Conservation (phyloP, 2,888 invertebrate species). For the Rhorus exstirpatorius region DNA sequence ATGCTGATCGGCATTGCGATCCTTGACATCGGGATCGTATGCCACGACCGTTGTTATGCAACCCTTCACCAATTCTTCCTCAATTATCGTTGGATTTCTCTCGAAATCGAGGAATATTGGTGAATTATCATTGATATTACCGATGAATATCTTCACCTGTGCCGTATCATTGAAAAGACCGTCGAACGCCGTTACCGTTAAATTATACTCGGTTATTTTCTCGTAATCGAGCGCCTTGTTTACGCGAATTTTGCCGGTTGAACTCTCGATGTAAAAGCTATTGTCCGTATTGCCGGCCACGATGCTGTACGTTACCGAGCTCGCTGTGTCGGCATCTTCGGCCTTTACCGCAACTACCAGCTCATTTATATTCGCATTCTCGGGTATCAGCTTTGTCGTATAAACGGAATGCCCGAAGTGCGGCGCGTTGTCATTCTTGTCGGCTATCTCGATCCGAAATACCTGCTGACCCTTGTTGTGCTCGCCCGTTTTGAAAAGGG, state of each 20-base stretch:
- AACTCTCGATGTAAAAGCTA: constrained; percentile 94
- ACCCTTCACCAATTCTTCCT: constrained; percentile 90
- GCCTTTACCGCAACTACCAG: constrained; percentile 96
- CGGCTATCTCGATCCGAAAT: constrained; percentile 96
- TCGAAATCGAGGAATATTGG: constrained; percentile 92
- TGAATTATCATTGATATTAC: constrained; percentile 97
- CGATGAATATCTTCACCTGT: constrained; percentile 93
- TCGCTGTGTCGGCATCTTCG: constrained; percentile 94
- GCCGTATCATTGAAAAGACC: constrained; percentile 94
- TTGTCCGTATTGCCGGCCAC: constrained; percentile 94
- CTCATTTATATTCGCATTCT: constrained; percentile 94
- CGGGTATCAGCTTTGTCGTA: constrained; percentile 91
- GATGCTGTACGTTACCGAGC: constrained; percentile 95
- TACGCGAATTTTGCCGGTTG: constrained; percentile 94
- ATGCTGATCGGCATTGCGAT: constrained; percentile 91
- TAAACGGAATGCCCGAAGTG: constrained; percentile 93
- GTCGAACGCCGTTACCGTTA: constrained; percentile 94
- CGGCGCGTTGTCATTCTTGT: constrained; percentile 98
- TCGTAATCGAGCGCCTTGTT: constrained; percentile 94
- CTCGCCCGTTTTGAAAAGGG: constrained; percentile 88
- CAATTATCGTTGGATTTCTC: constrained; percentile 91
- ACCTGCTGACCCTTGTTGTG: constrained; percentile 93
- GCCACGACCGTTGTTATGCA: constrained; percentile 89
- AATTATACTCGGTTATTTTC: constrained; percentile 93
- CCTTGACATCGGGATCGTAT: constrained; percentile 94